Conservation (phyloP, 2,888 invertebrate genomes). For the Chelonus formosanus region DNA sequence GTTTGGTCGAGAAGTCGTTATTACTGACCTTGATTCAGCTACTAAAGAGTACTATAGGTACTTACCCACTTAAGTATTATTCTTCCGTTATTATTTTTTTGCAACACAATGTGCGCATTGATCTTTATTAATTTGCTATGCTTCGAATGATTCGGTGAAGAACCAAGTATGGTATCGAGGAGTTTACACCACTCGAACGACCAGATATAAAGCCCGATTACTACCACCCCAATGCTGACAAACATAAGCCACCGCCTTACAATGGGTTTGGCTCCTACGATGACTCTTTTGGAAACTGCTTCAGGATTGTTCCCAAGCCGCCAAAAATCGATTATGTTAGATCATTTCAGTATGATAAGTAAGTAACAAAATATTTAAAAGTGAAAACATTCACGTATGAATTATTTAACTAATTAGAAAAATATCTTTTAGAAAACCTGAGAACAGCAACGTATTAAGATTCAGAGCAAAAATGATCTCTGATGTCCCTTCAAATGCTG, state of each 20-base stretch:
- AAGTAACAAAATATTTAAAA: constrained; percentile 23
- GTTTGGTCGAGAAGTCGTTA: constrained; percentile 80
- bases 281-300: constrained; percentile 89
- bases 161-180: constrained; percentile 66
- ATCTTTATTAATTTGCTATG: constrained; percentile 12
- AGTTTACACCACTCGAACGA: constrained; percentile 71
- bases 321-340: constrained; percentile 82
- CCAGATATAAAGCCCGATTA: constrained; percentile 63
- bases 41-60: constrained; percentile 83
- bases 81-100: constrained; percentile 12
- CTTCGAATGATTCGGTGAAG: constrained; percentile 39
- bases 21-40: constrained; percentile 86
- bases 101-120: constrained; percentile 16
- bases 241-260: constrained; percentile 75
- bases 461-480: constrained; percentile 83
- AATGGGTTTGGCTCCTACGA: constrained; percentile 91
- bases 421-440: constrained; percentile 69
- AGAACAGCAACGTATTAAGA: constrained; percentile 79
- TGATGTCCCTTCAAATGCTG: constrained; percentile 72
- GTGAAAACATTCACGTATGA: too few relatives aligned
- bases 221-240: constrained; percentile 42
- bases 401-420: neutral
- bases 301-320: constrained; percentile 80
- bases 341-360: constrained; percentile 82
- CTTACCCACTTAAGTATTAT: neutral